A percentile compares a stretch with the other conserved stretches of the same genome.
These are phyloP conservation scores for Sceloporus undulatus DNA, from an alignment of 2,113 vertebrate genomes.

Conservation along the genomic window DNA sequence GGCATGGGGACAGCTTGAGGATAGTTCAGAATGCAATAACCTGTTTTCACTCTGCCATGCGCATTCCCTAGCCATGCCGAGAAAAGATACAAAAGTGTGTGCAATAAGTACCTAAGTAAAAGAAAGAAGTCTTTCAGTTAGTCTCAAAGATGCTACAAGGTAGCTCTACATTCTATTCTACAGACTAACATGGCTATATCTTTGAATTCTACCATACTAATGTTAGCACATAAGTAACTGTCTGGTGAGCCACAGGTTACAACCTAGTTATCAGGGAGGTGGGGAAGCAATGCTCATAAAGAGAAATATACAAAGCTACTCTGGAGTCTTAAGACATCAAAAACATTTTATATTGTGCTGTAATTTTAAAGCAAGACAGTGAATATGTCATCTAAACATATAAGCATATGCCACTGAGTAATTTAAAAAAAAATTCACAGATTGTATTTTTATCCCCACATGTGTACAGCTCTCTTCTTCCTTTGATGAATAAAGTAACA, in stretches of 20 bases:
- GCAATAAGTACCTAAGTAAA: neutral
- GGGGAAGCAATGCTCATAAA: constrained; percentile 34
- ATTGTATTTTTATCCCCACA: constrained; percentile 9
- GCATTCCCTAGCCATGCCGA: too few species aligned
- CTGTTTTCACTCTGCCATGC: too few species aligned
- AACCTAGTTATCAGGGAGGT: neutral
- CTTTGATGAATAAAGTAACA: neutral
- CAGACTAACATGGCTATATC: too few species aligned
- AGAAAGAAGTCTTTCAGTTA: neutral
- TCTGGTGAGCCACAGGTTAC: neutral
- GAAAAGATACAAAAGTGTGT: too few species aligned
- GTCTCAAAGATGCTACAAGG: too few species aligned
- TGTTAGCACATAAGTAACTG: neutral
- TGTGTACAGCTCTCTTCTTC: neutral
- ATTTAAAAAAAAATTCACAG: too few species aligned
- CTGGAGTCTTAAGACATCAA: neutral
- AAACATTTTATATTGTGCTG: neutral
- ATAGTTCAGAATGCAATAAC: too few species aligned
- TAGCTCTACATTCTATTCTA: too few species aligned
- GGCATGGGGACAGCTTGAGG: too few species aligned
- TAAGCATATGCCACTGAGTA: too few species aligned
- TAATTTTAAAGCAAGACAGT: neutral
- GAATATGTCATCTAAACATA: neutral
- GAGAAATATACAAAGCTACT: constrained; percentile 28
- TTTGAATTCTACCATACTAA: too few species aligned